phyloP scores from a whole-genome alignment of 2,113 vertebrate genomes.

The Haemorhous mexicanus region DNA sequence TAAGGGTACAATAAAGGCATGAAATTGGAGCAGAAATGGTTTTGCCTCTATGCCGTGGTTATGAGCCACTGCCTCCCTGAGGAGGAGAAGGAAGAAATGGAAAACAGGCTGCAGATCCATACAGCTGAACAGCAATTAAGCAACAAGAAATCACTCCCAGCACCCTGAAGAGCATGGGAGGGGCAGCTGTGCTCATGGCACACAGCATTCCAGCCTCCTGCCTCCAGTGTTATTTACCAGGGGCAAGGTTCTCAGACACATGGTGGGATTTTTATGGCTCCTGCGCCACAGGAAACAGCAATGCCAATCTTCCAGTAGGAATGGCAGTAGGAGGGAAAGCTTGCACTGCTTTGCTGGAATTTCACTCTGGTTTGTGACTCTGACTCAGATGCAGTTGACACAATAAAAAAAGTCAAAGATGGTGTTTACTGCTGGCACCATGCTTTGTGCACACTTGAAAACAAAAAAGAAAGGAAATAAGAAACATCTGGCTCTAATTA shows the following conservation, averaged over 20 bases:
- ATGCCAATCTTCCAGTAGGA: not conserved
- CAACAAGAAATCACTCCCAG: not conserved
- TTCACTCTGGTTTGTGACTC: not conserved
- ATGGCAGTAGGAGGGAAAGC: not conserved
- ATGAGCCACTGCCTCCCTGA: not conserved
- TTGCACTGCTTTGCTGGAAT: not conserved
- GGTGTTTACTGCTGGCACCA: constrained; percentile 8
- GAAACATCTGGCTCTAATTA: constrained; percentile 36
- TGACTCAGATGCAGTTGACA: not conserved
- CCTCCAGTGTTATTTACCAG: not conserved
- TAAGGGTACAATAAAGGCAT: not conserved
- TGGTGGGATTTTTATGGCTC: not conserved
- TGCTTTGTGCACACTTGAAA: constrained; percentile 10
- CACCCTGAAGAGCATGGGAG: not conserved
- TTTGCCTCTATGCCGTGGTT: not conserved
- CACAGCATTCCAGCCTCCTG: not conserved
- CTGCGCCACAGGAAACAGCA: not conserved
- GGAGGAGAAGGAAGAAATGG: not conserved
- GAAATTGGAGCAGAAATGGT: not conserved
- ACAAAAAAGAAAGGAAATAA: constrained; percentile 10
- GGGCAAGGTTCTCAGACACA: not conserved
- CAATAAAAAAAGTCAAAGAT: not conserved
- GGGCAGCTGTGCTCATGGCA: not conserved
- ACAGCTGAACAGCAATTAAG: not conserved
- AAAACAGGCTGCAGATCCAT: not conserved